Percentiles rank a stretch among this genome's conserved stretches.
These are phyloP conservation scores for Laothoe populi DNA, from an alignment of 2,888 invertebrate species.

Conservation along the genomic window DNA sequence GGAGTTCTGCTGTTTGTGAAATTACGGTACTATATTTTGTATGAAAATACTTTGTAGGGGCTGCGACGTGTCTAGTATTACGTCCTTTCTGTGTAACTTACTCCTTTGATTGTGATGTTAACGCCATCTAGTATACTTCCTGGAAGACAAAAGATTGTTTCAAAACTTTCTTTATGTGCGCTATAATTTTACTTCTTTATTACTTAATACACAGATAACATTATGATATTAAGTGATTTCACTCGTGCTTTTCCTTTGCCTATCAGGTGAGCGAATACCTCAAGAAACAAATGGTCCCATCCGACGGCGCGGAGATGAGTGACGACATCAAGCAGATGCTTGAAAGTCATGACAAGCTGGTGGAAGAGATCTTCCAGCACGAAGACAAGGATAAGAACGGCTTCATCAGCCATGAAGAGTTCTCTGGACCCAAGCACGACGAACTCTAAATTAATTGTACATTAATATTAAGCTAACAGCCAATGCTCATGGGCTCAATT, in stretches of 20 bases:
- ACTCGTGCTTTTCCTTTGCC: slow-evolving; percentile 33
- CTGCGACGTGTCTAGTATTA: no score
- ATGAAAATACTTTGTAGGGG: no score
- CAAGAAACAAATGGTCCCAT: slow-evolving; percentile 95
- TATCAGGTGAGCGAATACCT: slow-evolving; percentile 94
- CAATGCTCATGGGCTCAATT: slow-evolving; percentile 4
- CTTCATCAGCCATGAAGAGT: slow-evolving; percentile 97
- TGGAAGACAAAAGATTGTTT: not conserved
- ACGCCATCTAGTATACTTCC: not conserved
- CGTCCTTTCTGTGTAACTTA: no score
- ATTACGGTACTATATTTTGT: no score
- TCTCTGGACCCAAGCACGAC: slow-evolving; percentile 98
- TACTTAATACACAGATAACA: not conserved
- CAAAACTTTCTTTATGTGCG: no score
- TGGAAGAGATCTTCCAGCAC: slow-evolving; percentile 98
- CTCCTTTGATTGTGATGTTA: not conserved
- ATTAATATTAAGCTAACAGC: slow-evolving; percentile 14
- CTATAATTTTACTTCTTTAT: no score
- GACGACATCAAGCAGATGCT: slow-evolving; percentile 93
- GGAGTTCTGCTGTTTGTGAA: no score
- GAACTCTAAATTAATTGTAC: slow-evolving; percentile 88
- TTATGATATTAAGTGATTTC: not conserved
- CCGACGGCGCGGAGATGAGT: slow-evolving; percentile 89
- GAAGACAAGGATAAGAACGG: slow-evolving; percentile 99
- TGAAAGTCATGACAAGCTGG: slow-evolving; percentile 95